Conservation (phyloP, 2,797 vertebrate species). For the Alca torda region DNA sequence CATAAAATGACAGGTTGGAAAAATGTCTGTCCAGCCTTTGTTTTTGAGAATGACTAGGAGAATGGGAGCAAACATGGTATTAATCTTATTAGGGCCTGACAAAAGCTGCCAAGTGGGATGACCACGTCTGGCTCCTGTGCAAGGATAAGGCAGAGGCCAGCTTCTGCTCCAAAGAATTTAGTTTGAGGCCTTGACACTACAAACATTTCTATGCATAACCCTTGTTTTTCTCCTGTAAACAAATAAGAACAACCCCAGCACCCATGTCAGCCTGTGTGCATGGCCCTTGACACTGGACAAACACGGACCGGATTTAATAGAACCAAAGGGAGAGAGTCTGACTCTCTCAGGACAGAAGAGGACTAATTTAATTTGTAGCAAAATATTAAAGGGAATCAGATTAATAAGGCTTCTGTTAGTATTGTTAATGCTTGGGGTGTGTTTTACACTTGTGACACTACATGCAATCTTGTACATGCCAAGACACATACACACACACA, state of each 20-base stretch:
- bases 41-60: not conserved
- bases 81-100: not conserved
- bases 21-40: conserved; percentile 14
- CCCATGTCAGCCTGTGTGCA: not conserved
- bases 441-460: not conserved
- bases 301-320: not conserved
- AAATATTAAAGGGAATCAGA: conserved; percentile 15
- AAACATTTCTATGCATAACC: conserved; percentile 21
- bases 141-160: not conserved
- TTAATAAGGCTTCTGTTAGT: not conserved
- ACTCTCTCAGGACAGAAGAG: not conserved
- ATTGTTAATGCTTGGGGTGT: not conserved
- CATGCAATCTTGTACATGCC: not conserved
- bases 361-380: not conserved
- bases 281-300: not conserved
- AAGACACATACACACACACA: not conserved
- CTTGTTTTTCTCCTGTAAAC: not conserved
- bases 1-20: not conserved
- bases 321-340: not conserved
- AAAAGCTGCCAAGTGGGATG: not conserved
- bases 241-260: not conserved
- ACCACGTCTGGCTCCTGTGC: not conserved
- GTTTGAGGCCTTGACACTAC: conserved; percentile 10
- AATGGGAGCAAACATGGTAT: not conserved
- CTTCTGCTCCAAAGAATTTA: not conserved